These are phyloP conservation scores for Ptychoptera albimana DNA, from an alignment of 2,888 invertebrate species.

Conservation along the genomic window DNA sequence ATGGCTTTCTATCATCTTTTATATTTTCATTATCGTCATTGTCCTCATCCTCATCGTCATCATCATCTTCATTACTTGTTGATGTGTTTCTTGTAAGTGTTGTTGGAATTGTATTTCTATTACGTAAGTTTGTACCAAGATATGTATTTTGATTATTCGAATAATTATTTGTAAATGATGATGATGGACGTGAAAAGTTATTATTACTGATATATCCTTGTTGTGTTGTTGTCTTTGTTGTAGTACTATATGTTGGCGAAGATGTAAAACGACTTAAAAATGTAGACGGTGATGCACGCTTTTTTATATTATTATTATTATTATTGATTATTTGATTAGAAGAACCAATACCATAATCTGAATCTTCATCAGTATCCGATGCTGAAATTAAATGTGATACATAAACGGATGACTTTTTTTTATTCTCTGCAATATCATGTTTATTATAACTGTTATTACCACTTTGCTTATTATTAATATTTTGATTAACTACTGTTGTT, in stretches of 20 bases:
- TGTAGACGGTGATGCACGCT: not conserved
- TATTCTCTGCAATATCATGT: not conserved
- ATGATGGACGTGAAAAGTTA: no score
- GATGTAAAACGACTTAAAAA: not conserved
- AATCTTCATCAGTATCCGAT: slow-evolving; percentile 5
- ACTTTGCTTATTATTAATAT: not conserved
- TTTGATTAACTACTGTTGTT: not conserved
- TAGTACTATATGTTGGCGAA: no score
- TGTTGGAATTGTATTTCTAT: not conserved
- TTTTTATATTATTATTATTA: not conserved
- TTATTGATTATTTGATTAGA: not conserved
- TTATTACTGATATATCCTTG: no score
- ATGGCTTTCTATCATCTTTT: slow-evolving; percentile 46
- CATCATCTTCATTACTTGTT: no score
- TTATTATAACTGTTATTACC: not conserved
- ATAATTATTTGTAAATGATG: no score
- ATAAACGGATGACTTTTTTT: slow-evolving; percentile 5
- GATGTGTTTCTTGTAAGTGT: not conserved
- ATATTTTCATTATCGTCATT: slow-evolving; percentile 12
- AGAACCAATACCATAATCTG: slow-evolving; percentile 3
- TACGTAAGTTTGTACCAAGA: no score
- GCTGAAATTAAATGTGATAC: slow-evolving; percentile 3
- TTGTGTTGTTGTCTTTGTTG: no score
- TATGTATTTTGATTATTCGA: no score
- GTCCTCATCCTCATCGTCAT: slow-evolving; percentile 14